These are phyloP conservation scores for Melitaea athalia DNA, from an alignment of 2,888 invertebrate species.

Conservation along the genomic window DNA sequence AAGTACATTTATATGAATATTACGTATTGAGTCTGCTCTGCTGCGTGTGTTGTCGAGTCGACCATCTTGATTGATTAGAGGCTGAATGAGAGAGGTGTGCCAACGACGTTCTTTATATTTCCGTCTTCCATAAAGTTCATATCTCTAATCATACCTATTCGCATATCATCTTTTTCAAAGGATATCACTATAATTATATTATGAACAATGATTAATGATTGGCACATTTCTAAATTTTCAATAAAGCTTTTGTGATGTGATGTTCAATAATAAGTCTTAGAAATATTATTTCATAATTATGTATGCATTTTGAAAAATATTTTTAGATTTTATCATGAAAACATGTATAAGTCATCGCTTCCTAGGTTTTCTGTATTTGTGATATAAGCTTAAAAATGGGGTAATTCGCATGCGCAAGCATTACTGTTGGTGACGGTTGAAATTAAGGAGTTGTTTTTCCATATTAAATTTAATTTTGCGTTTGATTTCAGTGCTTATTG, in stretches of 20 bases:
- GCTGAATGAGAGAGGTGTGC: conserved; percentile 74
- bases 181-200: neutral
- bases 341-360: conserved; percentile 52
- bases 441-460: conserved; percentile 54
- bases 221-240: conserved; percentile 71
- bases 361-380: conserved; percentile 50
- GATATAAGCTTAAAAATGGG: conserved; percentile 53
- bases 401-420: conserved; percentile 70
- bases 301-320: conserved; percentile 51
- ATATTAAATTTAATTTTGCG: conserved; percentile 61
- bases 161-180: neutral
- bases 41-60: conserved; percentile 79
- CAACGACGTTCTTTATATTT: conserved; percentile 44
- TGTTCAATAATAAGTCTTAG: conserved; percentile 68
- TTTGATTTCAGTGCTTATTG: conserved; percentile 66
- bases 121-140: conserved; percentile 6
- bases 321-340: conserved; percentile 47
- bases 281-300: conserved; percentile 50
- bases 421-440: conserved; percentile 69
- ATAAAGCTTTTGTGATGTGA: conserved; percentile 80
- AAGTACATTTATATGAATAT: conserved; percentile 69
- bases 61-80: conserved; percentile 72
- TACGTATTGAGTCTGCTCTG: conserved; percentile 78
- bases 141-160: conserved; percentile 20
- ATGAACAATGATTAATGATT: conserved; percentile 42